A percentile compares a stretch with the other conserved stretches of the same genome.
phyloP scores from a whole-genome alignment of 2,797 vertebrate species.

The Spheniscus humboldti region DNA sequence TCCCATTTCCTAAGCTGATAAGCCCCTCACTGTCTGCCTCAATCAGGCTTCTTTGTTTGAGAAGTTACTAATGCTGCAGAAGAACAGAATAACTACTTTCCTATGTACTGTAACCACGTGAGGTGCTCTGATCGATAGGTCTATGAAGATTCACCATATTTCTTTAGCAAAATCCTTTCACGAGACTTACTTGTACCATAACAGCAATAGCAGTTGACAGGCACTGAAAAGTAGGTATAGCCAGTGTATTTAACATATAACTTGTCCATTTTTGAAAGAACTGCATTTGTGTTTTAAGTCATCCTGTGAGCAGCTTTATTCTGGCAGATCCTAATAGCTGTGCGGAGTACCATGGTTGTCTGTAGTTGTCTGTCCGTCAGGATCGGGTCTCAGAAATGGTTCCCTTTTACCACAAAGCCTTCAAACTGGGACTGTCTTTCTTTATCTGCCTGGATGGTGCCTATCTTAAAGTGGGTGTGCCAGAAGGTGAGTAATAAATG shows the following conservation, averaged over 20 bases:
- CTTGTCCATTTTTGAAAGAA: background rate
- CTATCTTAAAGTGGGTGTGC: constrained; percentile 37
- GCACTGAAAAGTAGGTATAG: constrained; percentile 17
- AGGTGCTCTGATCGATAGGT: background rate
- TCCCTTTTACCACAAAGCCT: background rate
- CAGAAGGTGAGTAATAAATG: constrained; percentile 55
- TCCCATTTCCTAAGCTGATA: constrained; percentile 82
- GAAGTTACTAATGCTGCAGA: constrained; percentile 67
- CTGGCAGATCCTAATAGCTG: background rate
- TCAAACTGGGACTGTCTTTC: background rate
- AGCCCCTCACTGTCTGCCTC: constrained; percentile 74
- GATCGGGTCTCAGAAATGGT: background rate
- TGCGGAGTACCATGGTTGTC: background rate
- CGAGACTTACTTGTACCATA: background rate
- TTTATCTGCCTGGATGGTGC: constrained; percentile 6
- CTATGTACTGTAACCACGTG: constrained; percentile 35
- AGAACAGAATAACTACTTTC: constrained; percentile 64
- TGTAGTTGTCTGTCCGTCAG: background rate
- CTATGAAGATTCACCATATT: background rate
- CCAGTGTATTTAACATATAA: background rate
- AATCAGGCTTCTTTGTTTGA: constrained; percentile 75
- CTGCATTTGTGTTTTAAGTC: background rate
- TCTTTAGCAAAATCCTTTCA: constrained; percentile 18
- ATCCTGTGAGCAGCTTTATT: background rate
- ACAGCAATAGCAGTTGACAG: background rate